Evolutionary conservation across 1,140 invertebrate species (phyloP).

Genomic region (Drosophila auraria): DNA sequence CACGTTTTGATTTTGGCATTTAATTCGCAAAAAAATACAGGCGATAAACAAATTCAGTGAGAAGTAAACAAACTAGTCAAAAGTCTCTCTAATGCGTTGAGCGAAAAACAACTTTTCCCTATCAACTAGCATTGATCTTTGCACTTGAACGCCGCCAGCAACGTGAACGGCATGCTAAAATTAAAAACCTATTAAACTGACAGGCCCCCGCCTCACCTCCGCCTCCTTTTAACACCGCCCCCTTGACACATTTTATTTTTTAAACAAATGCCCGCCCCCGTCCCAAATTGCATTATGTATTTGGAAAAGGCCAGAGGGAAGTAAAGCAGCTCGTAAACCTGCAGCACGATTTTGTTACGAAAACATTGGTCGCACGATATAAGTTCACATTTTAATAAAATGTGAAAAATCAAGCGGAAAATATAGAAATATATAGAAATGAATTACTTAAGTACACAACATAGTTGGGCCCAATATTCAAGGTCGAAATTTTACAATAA

Average conservation of each 20-base stretch:
- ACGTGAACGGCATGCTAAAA: slow-evolving; percentile 35
- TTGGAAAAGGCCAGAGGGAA: slow-evolving; percentile 11
- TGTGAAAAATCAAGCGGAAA: accelerated
- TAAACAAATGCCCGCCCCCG: slow-evolving; percentile 17
- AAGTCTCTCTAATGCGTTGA: slow-evolving; percentile 34
- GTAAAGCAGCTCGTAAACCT: slow-evolving; percentile 24
- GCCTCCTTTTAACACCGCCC: slow-evolving; percentile 5
- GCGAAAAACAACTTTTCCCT: slow-evolving; percentile 60
- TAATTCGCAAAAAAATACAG: slow-evolving; percentile 31
- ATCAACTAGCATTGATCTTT: slow-evolving; percentile 67
- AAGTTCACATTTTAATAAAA: neutral
- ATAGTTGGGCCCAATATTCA: no score
- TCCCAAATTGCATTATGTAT: slow-evolving; percentile 16
- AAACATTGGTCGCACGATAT: slow-evolving; percentile 20
- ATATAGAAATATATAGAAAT: neutral
- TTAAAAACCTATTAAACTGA: slow-evolving; percentile 21
- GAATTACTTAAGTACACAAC: no score
- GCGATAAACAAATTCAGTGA: slow-evolving; percentile 51
- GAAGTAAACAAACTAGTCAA: slow-evolving; percentile 65
- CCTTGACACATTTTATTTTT: slow-evolving; percentile 15
- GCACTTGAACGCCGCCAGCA: slow-evolving; percentile 38
- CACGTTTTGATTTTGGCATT: slow-evolving; percentile 38
- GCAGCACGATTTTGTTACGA: slow-evolving; percentile 20
- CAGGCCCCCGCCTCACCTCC: slow-evolving; percentile 10
- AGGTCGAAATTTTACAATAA: no score